Conservation (phyloP, 37 sponge, comb jelly and placozoan genomes). For the Chondrilla cf. caribensis region DNA sequence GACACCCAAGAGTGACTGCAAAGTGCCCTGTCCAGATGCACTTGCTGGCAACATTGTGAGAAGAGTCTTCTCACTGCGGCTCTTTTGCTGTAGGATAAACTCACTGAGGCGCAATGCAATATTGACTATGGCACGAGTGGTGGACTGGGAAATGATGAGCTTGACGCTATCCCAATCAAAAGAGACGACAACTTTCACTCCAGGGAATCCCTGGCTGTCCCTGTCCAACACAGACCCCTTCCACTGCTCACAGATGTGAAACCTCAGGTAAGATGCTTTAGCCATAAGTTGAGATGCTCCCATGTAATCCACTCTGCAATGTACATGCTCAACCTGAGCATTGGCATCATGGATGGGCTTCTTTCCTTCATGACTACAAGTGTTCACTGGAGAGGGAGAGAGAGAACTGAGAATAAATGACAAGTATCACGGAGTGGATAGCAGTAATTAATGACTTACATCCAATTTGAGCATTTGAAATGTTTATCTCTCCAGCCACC, state of each 20-base stretch:
- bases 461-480: slow-evolving; percentile 39
- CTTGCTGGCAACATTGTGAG: slow-evolving; percentile 60
- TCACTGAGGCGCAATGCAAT: slow-evolving; percentile 63
- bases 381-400: slow-evolving; percentile 33
- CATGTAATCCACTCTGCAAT: slow-evolving; percentile 81
- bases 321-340: slow-evolving; percentile 32
- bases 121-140: slow-evolving; percentile 47
- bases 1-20: background rate
- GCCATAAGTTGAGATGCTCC: slow-evolving; percentile 51
- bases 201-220: background rate
- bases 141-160: slow-evolving; percentile 58
- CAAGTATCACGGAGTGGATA: background rate
- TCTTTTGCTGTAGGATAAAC: slow-evolving; percentile 72
- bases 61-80: slow-evolving; percentile 67
- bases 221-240: slow-evolving; percentile 31
- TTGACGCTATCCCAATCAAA: slow-evolving; percentile 56
- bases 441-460: slow-evolving; percentile 26
- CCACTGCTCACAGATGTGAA: slow-evolving; percentile 47
- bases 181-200: background rate
- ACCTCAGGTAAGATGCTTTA: slow-evolving; percentile 27
- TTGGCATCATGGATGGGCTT: slow-evolving; percentile 55
- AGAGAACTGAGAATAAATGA: background rate
- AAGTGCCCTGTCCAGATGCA: slow-evolving; percentile 11
- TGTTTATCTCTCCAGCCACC: slow-evolving; percentile 61
- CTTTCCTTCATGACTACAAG: slow-evolving; percentile 41